A percentile compares a stretch with the other conserved stretches of the same genome.
phyloP scores from a whole-genome alignment of 1,140 invertebrate species.

The Pseudomyrmex gracilis region DNA sequence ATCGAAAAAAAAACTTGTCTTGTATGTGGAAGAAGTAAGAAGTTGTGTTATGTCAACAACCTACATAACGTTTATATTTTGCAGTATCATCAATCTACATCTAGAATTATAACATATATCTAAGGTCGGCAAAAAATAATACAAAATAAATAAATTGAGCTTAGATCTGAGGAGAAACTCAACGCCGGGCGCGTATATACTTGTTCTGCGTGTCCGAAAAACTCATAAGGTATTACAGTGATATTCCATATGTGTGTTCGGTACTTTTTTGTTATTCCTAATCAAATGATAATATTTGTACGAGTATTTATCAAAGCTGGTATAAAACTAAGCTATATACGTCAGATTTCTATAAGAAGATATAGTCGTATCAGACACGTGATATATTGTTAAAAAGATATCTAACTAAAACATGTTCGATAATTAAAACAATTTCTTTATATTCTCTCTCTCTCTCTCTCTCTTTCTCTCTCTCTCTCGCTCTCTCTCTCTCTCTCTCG shows the following conservation, averaged over 20 bases:
- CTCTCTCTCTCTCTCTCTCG: too few species aligned
- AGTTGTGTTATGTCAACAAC: background rate
- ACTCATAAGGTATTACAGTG: constrained; percentile 69
- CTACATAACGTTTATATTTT: background rate
- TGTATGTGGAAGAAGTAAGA: constrained; percentile 4
- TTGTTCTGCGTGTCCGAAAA: constrained; percentile 53
- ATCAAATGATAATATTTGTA: constrained; percentile 67
- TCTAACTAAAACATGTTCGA: constrained; percentile 26
- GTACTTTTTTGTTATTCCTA: constrained; percentile 51
- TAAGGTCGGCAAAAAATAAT: constrained; percentile 33
- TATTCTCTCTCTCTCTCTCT: too few species aligned
- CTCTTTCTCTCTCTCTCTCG: too few species aligned
- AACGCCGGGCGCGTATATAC: constrained; percentile 13
- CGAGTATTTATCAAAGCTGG: constrained; percentile 73
- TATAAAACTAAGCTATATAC: constrained; percentile 74
- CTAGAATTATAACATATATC: constrained; percentile 55
- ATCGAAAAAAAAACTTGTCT: background rate
- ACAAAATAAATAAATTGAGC: constrained; percentile 32
- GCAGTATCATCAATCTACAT: background rate
- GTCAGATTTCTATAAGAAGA: constrained; percentile 63
- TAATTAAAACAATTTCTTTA: background rate
- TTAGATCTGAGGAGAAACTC: background rate
- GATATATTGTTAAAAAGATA: constrained; percentile 30
- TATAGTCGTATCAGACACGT: constrained; percentile 6
- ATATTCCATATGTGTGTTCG: constrained; percentile 33